Conservation (phyloP, 2,113 vertebrate species). For the Anhinga anhinga region DNA sequence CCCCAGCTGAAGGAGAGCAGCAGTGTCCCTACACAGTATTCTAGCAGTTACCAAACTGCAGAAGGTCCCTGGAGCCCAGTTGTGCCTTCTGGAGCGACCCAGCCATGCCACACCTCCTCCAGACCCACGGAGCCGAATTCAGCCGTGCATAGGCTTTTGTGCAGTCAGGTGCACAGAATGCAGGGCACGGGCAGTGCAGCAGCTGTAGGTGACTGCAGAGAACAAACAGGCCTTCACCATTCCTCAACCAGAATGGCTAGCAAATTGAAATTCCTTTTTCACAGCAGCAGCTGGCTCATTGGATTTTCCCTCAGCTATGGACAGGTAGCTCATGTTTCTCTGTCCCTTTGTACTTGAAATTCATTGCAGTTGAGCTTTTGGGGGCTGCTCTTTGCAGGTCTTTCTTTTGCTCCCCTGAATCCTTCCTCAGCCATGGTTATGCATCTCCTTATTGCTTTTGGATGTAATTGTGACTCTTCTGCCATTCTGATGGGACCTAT, state of each 20-base stretch:
- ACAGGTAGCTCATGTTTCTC: neutral
- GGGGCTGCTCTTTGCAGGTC: neutral
- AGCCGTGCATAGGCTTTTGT: fast-evolving
- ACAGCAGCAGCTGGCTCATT: neutral
- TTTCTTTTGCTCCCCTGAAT: neutral
- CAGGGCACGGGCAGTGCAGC: neutral
- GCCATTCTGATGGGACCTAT: neutral
- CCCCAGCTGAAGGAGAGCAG: fast-evolving
- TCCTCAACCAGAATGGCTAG: neutral
- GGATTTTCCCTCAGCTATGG: neutral
- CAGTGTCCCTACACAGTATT: fast-evolving
- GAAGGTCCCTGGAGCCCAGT: neutral
- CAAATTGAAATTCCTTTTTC: neutral
- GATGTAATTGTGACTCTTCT: neutral
- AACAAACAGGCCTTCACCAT: neutral
- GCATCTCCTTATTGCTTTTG: neutral
- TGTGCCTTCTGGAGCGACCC: neutral
- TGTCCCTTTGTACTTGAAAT: neutral
- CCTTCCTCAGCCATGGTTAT: neutral
- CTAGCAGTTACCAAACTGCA: fast-evolving
- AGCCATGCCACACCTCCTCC: neutral
- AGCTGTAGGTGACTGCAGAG: neutral
- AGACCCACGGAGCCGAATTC: neutral
- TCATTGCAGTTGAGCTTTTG: neutral
- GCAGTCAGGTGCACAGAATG: fast-evolving